Evolutionary conservation across 1,140 invertebrate species (phyloP).

Genomic region (Macrotrachela quadricornifera): DNA sequence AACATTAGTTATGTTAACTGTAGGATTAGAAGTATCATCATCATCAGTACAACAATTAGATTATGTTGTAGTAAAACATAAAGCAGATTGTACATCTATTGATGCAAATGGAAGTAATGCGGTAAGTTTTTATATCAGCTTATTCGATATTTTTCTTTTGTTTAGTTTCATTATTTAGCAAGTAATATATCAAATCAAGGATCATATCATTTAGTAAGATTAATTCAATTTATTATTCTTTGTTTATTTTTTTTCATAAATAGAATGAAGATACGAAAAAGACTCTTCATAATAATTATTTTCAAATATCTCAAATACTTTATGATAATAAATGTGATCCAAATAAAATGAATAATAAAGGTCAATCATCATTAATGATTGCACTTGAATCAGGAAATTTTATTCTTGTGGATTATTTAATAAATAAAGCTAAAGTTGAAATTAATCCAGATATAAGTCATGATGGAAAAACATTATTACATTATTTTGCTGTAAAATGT

Average conservation of each 20-base stretch:
- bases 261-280: background rate
- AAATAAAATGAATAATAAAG: conserved; percentile 16
- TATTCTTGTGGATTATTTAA: no score
- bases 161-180: conserved; percentile 18
- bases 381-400: conserved; percentile 1
- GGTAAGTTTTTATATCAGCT: background rate
- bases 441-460: no score
- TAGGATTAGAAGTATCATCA: no score
- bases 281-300: no score
- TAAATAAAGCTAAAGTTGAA: no score
- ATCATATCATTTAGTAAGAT: background rate
- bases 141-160: no score
- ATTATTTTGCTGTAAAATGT: no score
- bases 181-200: conserved; percentile 8
- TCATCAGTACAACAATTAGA: conserved; percentile 19
- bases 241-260: no score
- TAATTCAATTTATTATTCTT: no score
- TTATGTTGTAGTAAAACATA: conserved; percentile 27
- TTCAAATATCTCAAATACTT: conserved; percentile 23
- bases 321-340: conserved; percentile 25
- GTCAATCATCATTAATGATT: conserved; percentile 21
- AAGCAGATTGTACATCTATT: conserved; percentile 23
- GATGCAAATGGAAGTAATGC: conserved; percentile 31
- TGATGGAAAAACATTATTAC: no score
- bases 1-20: background rate